Evolutionary conservation across 2,113 vertebrate species (phyloP).

Genomic region (Myotis yumanensis): DNA sequence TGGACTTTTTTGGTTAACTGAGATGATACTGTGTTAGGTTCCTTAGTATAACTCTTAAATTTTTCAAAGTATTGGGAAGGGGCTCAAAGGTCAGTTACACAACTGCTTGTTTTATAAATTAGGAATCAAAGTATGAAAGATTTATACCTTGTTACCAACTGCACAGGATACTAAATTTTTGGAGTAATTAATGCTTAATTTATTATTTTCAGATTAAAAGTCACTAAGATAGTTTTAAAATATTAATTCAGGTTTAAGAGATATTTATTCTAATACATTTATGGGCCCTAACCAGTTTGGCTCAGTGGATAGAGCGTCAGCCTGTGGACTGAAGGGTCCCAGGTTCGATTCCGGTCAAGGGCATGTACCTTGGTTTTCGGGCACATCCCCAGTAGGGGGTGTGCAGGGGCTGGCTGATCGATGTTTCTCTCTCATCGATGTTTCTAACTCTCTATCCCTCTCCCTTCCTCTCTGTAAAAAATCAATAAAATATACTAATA

Average conservation of each 20-base stretch:
- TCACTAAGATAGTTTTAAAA: conserved; percentile 40
- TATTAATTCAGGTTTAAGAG: conserved; percentile 37
- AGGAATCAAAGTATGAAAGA: neutral
- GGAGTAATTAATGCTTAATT: conserved; percentile 23
- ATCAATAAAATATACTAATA: neutral
- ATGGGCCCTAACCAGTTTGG: neutral
- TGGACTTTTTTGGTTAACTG: neutral
- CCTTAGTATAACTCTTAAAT: conserved; percentile 3
- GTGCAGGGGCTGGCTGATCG: no score
- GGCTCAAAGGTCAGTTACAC: neutral
- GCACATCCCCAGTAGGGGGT: no score
- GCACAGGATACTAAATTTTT: conserved; percentile 22
- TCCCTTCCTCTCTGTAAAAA: no score
- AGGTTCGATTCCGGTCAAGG: no score
- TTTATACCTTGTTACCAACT: neutral
- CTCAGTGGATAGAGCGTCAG: no score
- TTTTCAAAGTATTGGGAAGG: neutral
- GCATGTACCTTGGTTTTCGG: no score
- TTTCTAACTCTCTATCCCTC: no score
- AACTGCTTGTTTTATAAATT: conserved; percentile 2
- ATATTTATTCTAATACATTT: neutral
- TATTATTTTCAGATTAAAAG: conserved; percentile 33
- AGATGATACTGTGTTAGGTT: neutral
- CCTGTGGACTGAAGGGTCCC: no score
- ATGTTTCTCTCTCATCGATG: no score